Evolutionary conservation across 2,888 invertebrate species (phyloP).

Genomic region (Himalopsyche anomala): DNA sequence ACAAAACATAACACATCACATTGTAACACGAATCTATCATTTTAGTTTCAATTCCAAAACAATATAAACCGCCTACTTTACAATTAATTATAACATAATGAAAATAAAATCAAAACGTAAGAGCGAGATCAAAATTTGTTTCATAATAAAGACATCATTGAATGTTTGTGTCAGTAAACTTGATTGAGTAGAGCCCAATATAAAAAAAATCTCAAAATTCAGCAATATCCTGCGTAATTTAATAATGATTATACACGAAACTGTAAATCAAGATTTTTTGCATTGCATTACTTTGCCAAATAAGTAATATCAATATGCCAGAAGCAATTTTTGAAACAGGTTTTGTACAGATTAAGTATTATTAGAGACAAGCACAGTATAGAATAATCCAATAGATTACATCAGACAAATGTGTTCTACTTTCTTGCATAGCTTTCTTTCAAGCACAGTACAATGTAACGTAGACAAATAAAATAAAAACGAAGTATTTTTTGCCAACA

Average conservation of each 20-base stretch:
- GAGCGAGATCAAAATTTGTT: not conserved
- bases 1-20: not conserved
- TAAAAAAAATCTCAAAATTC: not conserved
- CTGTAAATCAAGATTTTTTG: conserved; percentile 2
- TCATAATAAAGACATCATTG: not conserved
- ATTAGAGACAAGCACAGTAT: not conserved
- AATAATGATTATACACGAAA: not conserved
- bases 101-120: not conserved
- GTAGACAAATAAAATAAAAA: no score
- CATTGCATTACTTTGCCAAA: not conserved
- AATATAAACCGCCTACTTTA: not conserved
- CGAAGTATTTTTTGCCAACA: no score
- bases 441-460: no score
- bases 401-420: conserved; percentile 3
- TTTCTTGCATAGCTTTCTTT: not conserved
- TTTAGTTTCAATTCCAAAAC: not conserved
- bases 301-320: conserved; percentile 14
- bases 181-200: not conserved
- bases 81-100: conserved; percentile 10
- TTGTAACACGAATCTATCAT: not conserved
- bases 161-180: not conserved
- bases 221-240: conserved; percentile 26
- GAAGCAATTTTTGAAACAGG: not conserved
- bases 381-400: not conserved
- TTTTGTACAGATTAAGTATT: not conserved